Evolutionary conservation across 2,797 vertebrate genomes (phyloP), one percentile per base, ranked within the genome.

Genomic region (Monodelphis domestica): DNA sequence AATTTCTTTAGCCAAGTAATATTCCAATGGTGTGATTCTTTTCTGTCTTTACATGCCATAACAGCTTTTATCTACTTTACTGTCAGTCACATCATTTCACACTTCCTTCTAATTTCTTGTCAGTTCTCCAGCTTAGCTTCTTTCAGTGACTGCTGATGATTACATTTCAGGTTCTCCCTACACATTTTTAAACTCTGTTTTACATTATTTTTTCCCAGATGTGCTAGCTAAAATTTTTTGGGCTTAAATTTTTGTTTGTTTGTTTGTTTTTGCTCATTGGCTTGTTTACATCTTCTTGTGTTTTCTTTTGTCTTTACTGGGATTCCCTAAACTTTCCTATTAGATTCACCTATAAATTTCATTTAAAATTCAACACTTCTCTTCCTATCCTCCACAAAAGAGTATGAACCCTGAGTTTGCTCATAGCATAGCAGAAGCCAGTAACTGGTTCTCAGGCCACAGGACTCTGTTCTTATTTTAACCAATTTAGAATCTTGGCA

Each of bases 191-290:
- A 57, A 78, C 84, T 95, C 54, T 90, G 54, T 53, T 95, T 91
- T 90, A 11, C 52, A 70, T 2, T 52, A 63, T 90, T 63, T 90
- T 30, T 30, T 53, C 56, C 90, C 90, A 56, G 89, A 50, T 33
- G n/a, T 30, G 87, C 26, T 59, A 90, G 53, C 92, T 10, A 88
- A 90, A 51, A 84, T 87, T 89, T 90, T 91, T 92, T 87, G 63
- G 45, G 89, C 88, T 87, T 91, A 92, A 89, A 95, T 92, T 93
- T 94, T 70, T 84, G 93, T 84, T 88, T 52, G 88, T 17, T 95
- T 95, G 93, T 89, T 92, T 89, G 70, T 95, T 93, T 89, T 92
- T 89, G 70, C 88, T 56, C 90, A 38, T 21, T 92, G 53, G 29
- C 91, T 54, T 57, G 54, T 63, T 38, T 89, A 92, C 55, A 7